These are phyloP conservation scores for Deilephila porcellus DNA, from an alignment of 2,888 invertebrate species.

Conservation along the genomic window DNA sequence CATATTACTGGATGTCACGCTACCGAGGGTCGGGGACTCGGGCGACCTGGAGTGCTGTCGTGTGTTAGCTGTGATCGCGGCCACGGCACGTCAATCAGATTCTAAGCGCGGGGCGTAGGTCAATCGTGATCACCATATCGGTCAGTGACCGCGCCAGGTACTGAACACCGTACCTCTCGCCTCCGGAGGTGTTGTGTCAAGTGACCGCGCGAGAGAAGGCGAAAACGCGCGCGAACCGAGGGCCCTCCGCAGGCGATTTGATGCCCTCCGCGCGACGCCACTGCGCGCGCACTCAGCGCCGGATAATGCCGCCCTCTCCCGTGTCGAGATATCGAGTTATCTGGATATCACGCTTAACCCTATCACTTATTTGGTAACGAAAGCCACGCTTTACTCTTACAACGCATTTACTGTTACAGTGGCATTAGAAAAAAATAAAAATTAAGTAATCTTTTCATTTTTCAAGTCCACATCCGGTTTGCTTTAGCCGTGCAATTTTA, in stretches of 20 bases:
- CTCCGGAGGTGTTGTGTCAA: constrained; percentile 69
- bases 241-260: constrained; percentile 83
- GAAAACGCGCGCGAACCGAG: constrained; percentile 74
- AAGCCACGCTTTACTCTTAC: constrained; percentile 50
- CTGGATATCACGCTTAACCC: constrained; percentile 70
- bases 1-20: constrained; percentile 76
- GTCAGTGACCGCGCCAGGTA: constrained; percentile 73
- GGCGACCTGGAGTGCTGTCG: constrained; percentile 65
- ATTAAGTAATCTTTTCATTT: not conserved
- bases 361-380: constrained; percentile 62
- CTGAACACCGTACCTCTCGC: constrained; percentile 61
- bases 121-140: constrained; percentile 60
- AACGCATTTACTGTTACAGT: not conserved
- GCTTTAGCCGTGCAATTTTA: not conserved
- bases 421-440: not conserved
- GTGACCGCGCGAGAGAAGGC: constrained; percentile 63
- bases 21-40: constrained; percentile 57
- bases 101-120: constrained; percentile 45
- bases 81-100: constrained; percentile 44
- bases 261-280: constrained; percentile 79
- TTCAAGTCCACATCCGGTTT: not conserved
- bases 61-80: constrained; percentile 44
- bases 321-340: constrained; percentile 82
- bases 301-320: constrained; percentile 81
- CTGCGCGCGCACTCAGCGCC: constrained; percentile 78